Percentiles rank a stretch among this genome's conserved stretches.
These are phyloP conservation scores for Muscicapa comitata DNA, from an alignment of 2,797 vertebrate genomes.

Conservation along the genomic window DNA sequence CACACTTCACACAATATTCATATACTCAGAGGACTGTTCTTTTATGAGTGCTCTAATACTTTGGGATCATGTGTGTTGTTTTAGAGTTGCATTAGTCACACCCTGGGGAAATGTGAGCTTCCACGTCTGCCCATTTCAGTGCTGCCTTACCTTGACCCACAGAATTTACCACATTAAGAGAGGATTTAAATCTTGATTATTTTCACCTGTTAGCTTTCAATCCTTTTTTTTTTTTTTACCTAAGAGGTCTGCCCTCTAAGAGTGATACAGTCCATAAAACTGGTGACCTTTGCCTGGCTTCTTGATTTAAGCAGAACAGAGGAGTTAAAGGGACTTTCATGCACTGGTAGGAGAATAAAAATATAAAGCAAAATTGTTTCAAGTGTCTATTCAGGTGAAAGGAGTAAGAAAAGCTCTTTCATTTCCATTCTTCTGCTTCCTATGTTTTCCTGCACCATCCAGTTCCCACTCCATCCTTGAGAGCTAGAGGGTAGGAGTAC, in stretches of 20 bases:
- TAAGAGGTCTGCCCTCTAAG: neutral
- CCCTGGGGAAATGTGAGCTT: constrained; percentile 41
- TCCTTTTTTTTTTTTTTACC: neutral
- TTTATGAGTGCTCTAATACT: constrained; percentile 37
- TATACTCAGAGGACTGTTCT: neutral
- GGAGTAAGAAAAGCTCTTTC: neutral
- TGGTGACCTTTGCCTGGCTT: constrained; percentile 32
- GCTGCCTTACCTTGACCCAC: neutral
- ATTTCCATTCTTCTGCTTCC: neutral
- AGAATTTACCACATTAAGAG: constrained; percentile 38
- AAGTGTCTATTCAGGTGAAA: neutral
- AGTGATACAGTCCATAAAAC: constrained; percentile 10
- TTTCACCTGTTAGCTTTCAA: constrained; percentile 25
- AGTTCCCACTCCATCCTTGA: neutral
- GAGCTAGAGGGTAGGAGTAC: neutral
- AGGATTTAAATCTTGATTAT: constrained; percentile 43
- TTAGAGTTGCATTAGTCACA: constrained; percentile 53
- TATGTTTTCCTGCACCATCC: neutral
- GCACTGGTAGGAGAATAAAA: neutral
- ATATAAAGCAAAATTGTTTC: neutral
- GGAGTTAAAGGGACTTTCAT: neutral
- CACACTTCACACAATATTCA: neutral
- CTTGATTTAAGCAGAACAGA: neutral
- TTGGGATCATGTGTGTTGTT: constrained; percentile 29
- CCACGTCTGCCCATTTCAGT: neutral